phyloP scores from a whole-genome alignment of 2,888 invertebrate species.

The Tetanocera ferruginea region DNA sequence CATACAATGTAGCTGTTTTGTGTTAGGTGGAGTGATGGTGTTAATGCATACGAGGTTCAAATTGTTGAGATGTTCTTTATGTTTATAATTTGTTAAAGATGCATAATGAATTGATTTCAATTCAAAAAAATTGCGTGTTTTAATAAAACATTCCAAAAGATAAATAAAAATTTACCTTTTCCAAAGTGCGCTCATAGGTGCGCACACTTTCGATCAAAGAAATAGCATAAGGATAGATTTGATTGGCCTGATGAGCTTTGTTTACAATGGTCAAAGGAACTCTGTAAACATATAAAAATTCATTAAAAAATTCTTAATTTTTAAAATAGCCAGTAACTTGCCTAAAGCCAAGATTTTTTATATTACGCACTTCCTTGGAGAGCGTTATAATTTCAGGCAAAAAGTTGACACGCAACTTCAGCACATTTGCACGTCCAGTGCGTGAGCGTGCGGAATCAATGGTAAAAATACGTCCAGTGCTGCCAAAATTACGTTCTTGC shows the following conservation, averaged over 20 bases:
- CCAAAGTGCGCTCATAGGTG: constrained; percentile 96
- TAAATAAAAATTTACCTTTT: constrained; percentile 80
- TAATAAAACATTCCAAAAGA: no score
- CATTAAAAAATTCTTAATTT: neutral
- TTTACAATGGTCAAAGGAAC: constrained; percentile 98
- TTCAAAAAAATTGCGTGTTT: no score
- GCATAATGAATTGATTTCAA: no score
- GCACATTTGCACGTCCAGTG: constrained; percentile 85
- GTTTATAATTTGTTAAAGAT: no score
- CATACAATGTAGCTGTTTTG: no score
- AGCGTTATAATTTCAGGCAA: constrained; percentile 97
- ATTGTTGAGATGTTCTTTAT: no score
- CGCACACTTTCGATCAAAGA: constrained; percentile 97
- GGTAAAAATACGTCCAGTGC: constrained; percentile 93
- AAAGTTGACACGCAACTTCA: constrained; percentile 94
- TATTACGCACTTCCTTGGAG: constrained; percentile 97
- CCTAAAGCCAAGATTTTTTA: constrained; percentile 93
- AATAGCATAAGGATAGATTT: constrained; percentile 98
- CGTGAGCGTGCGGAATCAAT: constrained; percentile 86
- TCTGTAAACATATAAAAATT: constrained; percentile 75
- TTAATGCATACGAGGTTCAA: no score
- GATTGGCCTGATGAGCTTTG: constrained; percentile 98
- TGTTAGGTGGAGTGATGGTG: no score
- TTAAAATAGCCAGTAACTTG: constrained; percentile 53
- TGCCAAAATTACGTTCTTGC: constrained; percentile 93